Base-by-base conservation (phyloP, 2,888 invertebrate genomes). In the Antitype chi region DNA sequence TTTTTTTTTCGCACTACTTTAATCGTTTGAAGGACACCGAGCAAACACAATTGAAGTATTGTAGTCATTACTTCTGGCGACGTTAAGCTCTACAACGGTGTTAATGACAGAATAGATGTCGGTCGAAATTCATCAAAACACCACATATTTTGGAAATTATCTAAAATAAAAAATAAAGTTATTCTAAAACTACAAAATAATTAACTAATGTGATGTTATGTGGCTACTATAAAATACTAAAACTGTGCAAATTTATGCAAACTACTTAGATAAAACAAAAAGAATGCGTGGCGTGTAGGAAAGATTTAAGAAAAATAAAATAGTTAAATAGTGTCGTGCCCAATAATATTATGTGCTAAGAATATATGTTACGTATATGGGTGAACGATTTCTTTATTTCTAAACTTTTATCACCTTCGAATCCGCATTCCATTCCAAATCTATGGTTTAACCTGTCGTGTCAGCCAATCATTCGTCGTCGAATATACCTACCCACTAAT, bases 361-460 rank as follows among this genome's bases (percentile, higher is more conserved):
- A 84, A 84, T 85, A 85, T 74, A 59, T 68, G 72, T 73, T 78
- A 78, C 76, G 63, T 64, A 71, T 72, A 81, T 80, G 32, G 66
- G 67, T 82, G 76, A 82, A 78, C 64, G 78, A 79, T 85, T 77
- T 85, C 76, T 80, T 82, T 78, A 86, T 79, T 69, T 82, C 74
- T 64, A 74, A 23, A 67, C 11, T 81, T 70, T 70, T 78, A 78
- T 67, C 49, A 69, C 59, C 60, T 74, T 69, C 59, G 76, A 85
- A 90, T 89, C 90, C 91, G 91, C 91, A 91, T 91, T 91, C 90
- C 87, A 85, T 60, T 70, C 71, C 38, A 67, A 38, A 70, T 85
- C 73, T 72, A 84, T 84, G 88, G 88, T 87, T 87, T 88, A 85
- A 81, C 84, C 85, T 43, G 78, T 81, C 70, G 81, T 70, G 76